phyloP scores from a whole-genome alignment of 2,888 invertebrate genomes.

The Drosophila helvetica region DNA sequence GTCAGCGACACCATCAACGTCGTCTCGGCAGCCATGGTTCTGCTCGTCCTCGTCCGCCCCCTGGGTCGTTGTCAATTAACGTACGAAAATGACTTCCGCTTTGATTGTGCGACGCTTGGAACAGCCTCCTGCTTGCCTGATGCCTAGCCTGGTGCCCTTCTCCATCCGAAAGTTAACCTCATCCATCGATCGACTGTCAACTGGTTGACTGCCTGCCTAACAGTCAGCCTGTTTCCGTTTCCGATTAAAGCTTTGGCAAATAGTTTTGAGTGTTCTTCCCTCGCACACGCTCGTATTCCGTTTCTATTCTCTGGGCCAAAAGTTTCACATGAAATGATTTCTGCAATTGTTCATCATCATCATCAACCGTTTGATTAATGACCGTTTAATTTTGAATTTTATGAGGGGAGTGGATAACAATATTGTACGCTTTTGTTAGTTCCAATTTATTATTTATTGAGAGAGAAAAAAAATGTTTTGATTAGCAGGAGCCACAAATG shows the following conservation, averaged over 20 bases:
- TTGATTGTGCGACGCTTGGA: constrained; percentile 70
- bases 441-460: constrained; percentile 49
- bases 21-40: constrained; percentile 19
- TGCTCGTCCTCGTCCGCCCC: constrained; percentile 4
- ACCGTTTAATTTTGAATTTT: constrained; percentile 69
- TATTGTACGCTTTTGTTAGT: too few species aligned
- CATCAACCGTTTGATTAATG: constrained; percentile 75
- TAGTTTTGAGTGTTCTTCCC: constrained; percentile 62
- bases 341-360: constrained; percentile 56
- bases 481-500: too few species aligned
- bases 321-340: constrained; percentile 69
- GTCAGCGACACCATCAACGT: constrained; percentile 73
- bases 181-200: constrained; percentile 75
- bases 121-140: background rate
- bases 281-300: background rate
- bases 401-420: constrained; percentile 15
- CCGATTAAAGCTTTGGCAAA: constrained; percentile 77
- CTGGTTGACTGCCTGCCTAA: constrained; percentile 77
- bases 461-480: background rate
- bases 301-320: constrained; percentile 41
- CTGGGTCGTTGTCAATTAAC: constrained; percentile 78
- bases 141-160: background rate
- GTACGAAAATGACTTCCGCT: constrained; percentile 81
- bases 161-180: constrained; percentile 5
- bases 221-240: constrained; percentile 81